Evolutionary conservation across 2,888 invertebrate genomes (phyloP).

Genomic region (Drosophila anomalata): DNA sequence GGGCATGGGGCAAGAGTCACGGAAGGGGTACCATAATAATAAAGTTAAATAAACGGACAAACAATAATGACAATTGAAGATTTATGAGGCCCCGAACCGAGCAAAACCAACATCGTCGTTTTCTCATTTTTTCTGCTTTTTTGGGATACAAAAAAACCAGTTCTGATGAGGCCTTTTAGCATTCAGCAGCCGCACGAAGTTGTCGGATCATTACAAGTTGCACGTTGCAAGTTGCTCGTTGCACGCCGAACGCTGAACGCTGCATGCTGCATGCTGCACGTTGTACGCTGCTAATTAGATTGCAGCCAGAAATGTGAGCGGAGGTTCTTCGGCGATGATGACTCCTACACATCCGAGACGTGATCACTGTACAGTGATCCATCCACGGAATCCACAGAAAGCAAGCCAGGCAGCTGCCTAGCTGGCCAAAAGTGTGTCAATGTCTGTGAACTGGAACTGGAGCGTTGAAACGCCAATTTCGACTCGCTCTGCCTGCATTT

Average conservation of each 20-base stretch:
- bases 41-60: conserved; percentile 64
- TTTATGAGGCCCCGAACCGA: conserved; percentile 42
- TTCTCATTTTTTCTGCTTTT: conserved; percentile 18
- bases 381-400: conserved; percentile 3
- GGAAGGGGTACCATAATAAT: conserved; percentile 52
- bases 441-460: conserved; percentile 81
- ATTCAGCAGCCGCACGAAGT: conserved; percentile 59
- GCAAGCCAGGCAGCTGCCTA: conserved; percentile 15
- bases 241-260: conserved; percentile 53
- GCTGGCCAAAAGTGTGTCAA: conserved; percentile 72
- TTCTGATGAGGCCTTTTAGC: conserved; percentile 38
- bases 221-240: conserved; percentile 53
- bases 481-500: conserved; percentile 52
- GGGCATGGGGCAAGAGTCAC: conserved; percentile 17
- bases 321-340: conserved; percentile 35
- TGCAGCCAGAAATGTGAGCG: conserved; percentile 52
- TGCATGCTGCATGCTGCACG: conserved; percentile 57
- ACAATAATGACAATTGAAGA: conserved; percentile 65
- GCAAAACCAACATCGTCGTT: conserved; percentile 34
- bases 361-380: conserved; percentile 32
- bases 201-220: conserved; percentile 68
- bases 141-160: conserved; percentile 33
- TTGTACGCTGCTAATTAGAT: conserved; percentile 67
- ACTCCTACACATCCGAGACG: conserved; percentile 59
- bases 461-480: conserved; percentile 58